phyloP scores from a whole-genome alignment of 2,797 vertebrate genomes.

The Podarcis lilfordi region DNA sequence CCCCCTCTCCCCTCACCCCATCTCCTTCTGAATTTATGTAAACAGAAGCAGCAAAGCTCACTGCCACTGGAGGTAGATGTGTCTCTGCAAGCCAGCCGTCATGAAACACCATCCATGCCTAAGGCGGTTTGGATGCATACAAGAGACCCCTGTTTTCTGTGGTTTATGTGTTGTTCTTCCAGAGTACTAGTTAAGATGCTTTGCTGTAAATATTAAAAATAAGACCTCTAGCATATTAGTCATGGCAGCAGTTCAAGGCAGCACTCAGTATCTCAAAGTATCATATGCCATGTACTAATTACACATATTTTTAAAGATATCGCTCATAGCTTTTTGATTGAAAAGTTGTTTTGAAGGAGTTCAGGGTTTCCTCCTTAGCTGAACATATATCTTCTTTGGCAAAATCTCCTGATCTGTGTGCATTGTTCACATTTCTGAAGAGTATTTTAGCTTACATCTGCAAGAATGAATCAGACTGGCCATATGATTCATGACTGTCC shows the following conservation, averaged over 20 bases:
- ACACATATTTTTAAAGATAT: not conserved
- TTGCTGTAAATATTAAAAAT: slow-evolving; percentile 4
- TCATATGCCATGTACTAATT: not conserved
- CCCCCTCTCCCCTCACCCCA: not conserved
- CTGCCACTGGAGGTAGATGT: not conserved
- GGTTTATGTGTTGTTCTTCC: not conserved
- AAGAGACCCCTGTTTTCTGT: not conserved
- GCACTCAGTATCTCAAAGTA: not conserved
- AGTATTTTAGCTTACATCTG: not conserved
- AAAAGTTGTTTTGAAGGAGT: not conserved
- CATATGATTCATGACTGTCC: not conserved
- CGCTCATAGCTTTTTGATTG: not conserved
- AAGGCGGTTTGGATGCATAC: not conserved
- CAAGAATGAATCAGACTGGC: not conserved
- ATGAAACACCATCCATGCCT: not conserved
- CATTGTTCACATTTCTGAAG: not conserved
- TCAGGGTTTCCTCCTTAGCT: not conserved
- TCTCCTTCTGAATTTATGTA: not conserved
- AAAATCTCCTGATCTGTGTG: not conserved
- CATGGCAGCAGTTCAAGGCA: not conserved
- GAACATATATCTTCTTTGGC: not conserved
- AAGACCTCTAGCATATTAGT: not conserved
- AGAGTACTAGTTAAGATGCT: not conserved
- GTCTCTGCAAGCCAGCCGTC: not conserved
- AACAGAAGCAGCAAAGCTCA: not conserved